Base-by-base conservation (phyloP, 2,797 vertebrate species). In the Alexandromys oeconomus region DNA sequence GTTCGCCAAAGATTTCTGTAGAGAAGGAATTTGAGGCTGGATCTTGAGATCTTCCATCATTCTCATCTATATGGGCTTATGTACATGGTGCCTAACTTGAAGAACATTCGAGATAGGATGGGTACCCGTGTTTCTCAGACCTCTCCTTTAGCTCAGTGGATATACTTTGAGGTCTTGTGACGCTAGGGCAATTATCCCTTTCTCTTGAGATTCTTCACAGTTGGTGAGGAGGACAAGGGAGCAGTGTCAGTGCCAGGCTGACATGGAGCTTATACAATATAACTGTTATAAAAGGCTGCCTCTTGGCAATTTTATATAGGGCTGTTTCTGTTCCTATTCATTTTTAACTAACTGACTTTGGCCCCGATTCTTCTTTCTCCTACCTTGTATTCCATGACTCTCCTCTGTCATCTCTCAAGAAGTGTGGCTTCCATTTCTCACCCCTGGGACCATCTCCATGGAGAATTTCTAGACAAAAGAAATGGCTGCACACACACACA, bases 61-160 rank as follows among this genome's bases (percentile, higher is more conserved):
- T 74, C 48, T 67, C 34, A 29, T 65, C 43, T 31, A 0, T 0
- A 6, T 11, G 51, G 4, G 13, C 17, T 61, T 19, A 0, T 5
- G 4, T 51, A 14, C 37, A 10, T 76, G 80, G 21, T 6, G 23
- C 5, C 23, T 23, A 46, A 0, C 9, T 25, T 27, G 2, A 43
- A 15, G 29, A 80, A 37, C 3, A 1, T 46, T 61, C 0, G 15
- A 21, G n/a, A 25, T 21, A 43, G 48, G n/a, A 48, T 34, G 37
- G 57, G n/a, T 31, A 51, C 5, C 3, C 27, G 34, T 19, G 59
- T 31, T 27, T 67, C 37, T 40, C 51, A 65, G 57, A 48, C 59
- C 27, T 37, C 10, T 48, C 31, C 37, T 23, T 81, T 48, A 63
- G 69, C n/a, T 11, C 5, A 8, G 29, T 34, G 57, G 61, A 1